Conservation (phyloP, 2,797 vertebrate species). For the Melanotaenia parkinsoni region DNA sequence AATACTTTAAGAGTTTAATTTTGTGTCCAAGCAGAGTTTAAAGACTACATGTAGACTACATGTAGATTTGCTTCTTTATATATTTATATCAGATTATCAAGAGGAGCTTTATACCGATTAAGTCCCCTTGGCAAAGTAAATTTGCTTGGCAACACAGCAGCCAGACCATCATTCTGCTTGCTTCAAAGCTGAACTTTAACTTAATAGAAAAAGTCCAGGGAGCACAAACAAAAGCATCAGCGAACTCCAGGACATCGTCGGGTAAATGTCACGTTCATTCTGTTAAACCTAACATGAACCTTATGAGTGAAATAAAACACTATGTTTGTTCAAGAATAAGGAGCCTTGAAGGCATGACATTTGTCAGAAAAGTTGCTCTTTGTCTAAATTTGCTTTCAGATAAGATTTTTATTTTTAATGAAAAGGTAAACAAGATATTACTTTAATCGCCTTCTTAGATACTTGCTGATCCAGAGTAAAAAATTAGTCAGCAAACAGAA, state of each 20-base stretch:
- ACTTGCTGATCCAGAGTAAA: neutral
- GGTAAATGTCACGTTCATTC: constrained; percentile 16
- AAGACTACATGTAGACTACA: too few relatives aligned
- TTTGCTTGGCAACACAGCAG: too few relatives aligned
- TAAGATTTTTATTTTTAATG: too few relatives aligned
- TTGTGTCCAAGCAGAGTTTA: neutral
- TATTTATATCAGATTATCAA: neutral
- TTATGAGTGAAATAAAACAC: neutral
- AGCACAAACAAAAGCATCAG: neutral
- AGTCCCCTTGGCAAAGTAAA: too few relatives aligned
- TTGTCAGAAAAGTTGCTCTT: neutral
- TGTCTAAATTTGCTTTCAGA: too few relatives aligned
- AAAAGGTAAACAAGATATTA: neutral
- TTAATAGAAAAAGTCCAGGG: neutral
- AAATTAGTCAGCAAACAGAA: neutral
- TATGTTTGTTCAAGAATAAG: neutral
- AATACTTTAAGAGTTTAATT: neutral
- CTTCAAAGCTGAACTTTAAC: neutral
- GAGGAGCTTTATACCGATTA: too few relatives aligned
- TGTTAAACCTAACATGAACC: neutral
- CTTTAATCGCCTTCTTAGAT: neutral
- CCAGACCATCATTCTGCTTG: too few relatives aligned
- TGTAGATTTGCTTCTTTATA: neutral
- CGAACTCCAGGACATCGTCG: neutral
- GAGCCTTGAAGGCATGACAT: neutral